Conservation (phyloP, 2,113 vertebrate species). For the Toxostoma redivivum region DNA sequence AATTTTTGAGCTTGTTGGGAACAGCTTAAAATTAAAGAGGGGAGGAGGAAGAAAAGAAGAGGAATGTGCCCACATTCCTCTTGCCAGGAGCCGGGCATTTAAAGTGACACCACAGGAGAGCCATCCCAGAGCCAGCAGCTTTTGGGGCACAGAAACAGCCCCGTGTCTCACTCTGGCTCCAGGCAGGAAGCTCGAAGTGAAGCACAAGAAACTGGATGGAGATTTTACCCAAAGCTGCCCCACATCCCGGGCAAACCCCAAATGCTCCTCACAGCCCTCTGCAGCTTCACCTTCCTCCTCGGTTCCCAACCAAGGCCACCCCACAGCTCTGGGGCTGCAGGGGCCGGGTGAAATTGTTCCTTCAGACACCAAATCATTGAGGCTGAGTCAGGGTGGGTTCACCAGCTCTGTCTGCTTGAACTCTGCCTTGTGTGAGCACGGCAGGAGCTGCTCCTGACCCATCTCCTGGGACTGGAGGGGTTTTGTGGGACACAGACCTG, state of each 20-base stretch:
- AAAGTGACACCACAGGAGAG: fast-evolving
- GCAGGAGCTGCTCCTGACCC: fast-evolving
- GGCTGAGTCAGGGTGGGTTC: not conserved
- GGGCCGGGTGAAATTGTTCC: fast-evolving
- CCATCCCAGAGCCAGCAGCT: not conserved
- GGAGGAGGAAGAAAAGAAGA: not conserved
- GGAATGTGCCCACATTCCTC: not conserved
- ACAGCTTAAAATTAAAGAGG: not conserved
- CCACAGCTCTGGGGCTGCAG: no score
- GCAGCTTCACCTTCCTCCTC: not conserved
- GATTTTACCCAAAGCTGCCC: not conserved
- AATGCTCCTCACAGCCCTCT: not conserved
- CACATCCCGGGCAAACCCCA: not conserved
- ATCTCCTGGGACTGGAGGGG: not conserved
- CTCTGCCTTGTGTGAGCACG: fast-evolving
- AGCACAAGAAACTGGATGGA: not conserved
- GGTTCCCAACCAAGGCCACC: fast-evolving
- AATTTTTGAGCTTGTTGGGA: conserved; percentile 7
- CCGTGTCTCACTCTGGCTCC: fast-evolving
- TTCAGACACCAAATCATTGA: not conserved
- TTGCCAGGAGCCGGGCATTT: not conserved
- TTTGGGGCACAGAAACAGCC: not conserved
- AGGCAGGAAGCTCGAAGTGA: not conserved
- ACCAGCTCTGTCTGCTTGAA: not conserved
- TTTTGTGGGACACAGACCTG: not conserved